Evolutionary conservation across 2,113 vertebrate species (phyloP), one percentile per base, ranked within the genome.

Genomic region (Anseranas semipalmata): DNA sequence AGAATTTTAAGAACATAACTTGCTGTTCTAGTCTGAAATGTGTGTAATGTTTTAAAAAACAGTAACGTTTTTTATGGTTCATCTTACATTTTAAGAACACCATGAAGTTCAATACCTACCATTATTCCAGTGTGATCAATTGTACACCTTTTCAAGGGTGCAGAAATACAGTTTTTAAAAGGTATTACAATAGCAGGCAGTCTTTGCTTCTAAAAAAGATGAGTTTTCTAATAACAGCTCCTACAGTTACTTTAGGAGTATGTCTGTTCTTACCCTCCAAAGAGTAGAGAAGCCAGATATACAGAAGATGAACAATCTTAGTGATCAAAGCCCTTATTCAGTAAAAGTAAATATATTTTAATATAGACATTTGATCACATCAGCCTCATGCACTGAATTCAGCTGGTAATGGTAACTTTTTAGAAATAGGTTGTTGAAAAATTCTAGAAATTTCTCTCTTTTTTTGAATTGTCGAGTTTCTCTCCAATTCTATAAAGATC

Each of bases 1-100:
- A 95, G 85, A 80, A 95, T 58, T 93, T 97, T 96, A 94, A 89
- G 48, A 85, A 91, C 75, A 52, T 77, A 85, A 82, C 90, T 78
- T 93, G 12, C 73, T 91, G 8, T 70, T 89, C 21, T 89, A 89
- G 43, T 85, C 81, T 66, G 71, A 95, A 90, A 72, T 80, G 45
- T 87, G 48, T 77, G 59, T 76, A 93, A 71, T 73, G 50, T 81
- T 96, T 95, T 81, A 93, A 93, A 92, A 72, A 60, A 79, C 50
- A 85, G 89, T 17, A 58, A 62, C 85, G 18, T 59, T 37, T 91
- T 63, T 59, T 80, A 67, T 45, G 50, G 56, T 85, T 91, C 65
- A 35, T 94, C 73, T 89, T 91, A 73, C 37, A 91, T 60, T 92
- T 95, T 56, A 85, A 76, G 62, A 92, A 58, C 46, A 93, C n/a